Base-by-base conservation (phyloP, 1,140 invertebrate genomes). In the Drosophila pandora region DNA sequence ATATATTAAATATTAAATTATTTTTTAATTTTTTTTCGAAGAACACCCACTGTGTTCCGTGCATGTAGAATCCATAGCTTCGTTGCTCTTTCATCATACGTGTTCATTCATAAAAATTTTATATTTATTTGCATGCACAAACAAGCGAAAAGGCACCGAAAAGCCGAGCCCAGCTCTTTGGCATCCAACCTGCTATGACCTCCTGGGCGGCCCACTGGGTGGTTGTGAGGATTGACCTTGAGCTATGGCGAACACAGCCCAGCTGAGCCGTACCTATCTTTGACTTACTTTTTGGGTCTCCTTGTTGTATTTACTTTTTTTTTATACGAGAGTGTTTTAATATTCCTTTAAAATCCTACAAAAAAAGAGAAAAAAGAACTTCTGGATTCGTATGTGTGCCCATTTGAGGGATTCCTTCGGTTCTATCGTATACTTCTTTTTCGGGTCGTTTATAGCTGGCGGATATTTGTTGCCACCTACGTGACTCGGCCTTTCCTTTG, bases 21-120 rank as follows among this genome's bases (percentile, higher is more conserved):
- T 47, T 21, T 30, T 50, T 9, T 37, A 67, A 34, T 28, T 13
- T 8, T 43, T 68, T 23, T 37, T 59, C 41, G 2, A 4, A 2
- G 41, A 5, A 21, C 41, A 43, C 13, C 80, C 80, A 83, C 65
- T 67, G 81, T 81, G 58, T 21, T 64, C 64, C 25, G 63, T 32
- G 63, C 63, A 45, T 32, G 59, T 22, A 25, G 63, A 34, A 39
- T 37, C 72, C 63, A 53, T 49, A 62, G 69, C 53, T 37, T 52
- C 62, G 67, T 49, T 71, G 80, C 67, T 88, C 71, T 88, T 87
- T 87, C 83, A 88, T 82, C 83, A 88, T 79, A 87, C 83, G 83
- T 87, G 83, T 87, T 87, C 83, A 87, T 87, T 87, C 83, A 87
- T 87, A 83, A 88, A 87, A 87, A 83, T 88, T 87, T 39, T 87